phyloP scores from a whole-genome alignment of 2,797 vertebrate species.

The Poeciliopsis turneri region DNA sequence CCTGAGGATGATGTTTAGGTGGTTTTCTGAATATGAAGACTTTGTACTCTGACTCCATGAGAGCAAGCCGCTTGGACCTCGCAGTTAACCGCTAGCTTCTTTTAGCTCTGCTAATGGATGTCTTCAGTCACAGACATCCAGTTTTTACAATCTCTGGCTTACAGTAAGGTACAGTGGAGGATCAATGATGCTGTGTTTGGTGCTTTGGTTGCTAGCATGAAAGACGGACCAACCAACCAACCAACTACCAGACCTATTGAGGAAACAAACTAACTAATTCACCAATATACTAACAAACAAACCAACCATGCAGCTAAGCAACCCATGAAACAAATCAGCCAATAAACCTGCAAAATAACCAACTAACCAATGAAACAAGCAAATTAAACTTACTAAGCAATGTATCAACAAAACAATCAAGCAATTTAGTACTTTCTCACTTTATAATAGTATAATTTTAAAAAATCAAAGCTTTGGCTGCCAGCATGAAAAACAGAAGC shows the following conservation, averaged over 20 bases:
- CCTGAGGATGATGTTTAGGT: neutral
- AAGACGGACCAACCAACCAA: constrained; percentile 44
- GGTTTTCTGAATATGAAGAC: neutral
- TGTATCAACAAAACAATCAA: too few relatives aligned
- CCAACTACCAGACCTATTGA: too few relatives aligned
- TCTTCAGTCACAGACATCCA: neutral
- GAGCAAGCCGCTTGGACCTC: neutral
- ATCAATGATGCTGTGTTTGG: neutral
- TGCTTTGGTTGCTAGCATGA: constrained; percentile 31
- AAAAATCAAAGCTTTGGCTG: constrained; percentile 6
- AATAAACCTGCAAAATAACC: too few relatives aligned
- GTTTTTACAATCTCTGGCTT: neutral
- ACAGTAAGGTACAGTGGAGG: neutral
- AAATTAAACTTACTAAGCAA: too few relatives aligned
- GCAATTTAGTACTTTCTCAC: too few relatives aligned
- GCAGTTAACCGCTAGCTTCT: neutral
- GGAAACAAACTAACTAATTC: too few relatives aligned
- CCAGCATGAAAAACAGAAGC: constrained; percentile 43
- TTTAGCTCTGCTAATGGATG: neutral
- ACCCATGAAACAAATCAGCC: too few relatives aligned
- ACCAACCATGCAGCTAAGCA: too few relatives aligned
- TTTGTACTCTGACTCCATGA: neutral
- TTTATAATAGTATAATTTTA: too few relatives aligned
- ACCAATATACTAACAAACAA: too few relatives aligned
- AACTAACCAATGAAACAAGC: too few relatives aligned